Percentiles rank a stretch among this genome's conserved stretches.
phyloP scores from a whole-genome alignment of 2,888 invertebrate species.

The Diaprepes abbreviatus region DNA sequence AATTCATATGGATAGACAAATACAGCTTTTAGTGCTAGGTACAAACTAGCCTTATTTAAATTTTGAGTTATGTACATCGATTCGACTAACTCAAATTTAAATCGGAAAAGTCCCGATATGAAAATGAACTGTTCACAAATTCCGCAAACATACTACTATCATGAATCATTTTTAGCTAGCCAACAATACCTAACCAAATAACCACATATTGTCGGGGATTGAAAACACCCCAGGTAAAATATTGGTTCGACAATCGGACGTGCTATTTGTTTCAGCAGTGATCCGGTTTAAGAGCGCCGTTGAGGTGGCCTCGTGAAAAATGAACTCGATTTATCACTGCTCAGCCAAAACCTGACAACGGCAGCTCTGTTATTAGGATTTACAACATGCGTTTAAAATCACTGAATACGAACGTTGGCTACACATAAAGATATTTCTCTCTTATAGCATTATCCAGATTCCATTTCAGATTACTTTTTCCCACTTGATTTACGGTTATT shows the following conservation, averaged over 20 bases:
- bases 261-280: slow-evolving; percentile 32
- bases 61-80: too few relatives aligned
- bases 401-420: slow-evolving; percentile 48
- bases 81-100: too few relatives aligned
- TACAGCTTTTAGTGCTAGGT: too few relatives aligned
- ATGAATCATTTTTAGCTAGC: background rate
- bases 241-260: slow-evolving; percentile 20
- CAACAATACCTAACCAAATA: background rate
- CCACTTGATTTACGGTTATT: slow-evolving; percentile 6
- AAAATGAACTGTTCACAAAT: background rate
- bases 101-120: too few relatives aligned
- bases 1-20: too few relatives aligned
- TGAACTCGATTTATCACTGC: slow-evolving; percentile 58
- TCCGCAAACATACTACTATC: background rate
- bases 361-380: slow-evolving; percentile 52
- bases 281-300: slow-evolving; percentile 24
- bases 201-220: slow-evolving; percentile 5
- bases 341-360: slow-evolving; percentile 53
- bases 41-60: too few relatives aligned
- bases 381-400: slow-evolving; percentile 52
- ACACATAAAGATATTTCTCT: slow-evolving; percentile 48
- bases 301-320: slow-evolving; percentile 53
- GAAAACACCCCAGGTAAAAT: slow-evolving; percentile 26
- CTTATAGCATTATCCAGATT: slow-evolving; percentile 28
- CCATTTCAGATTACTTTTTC: slow-evolving; percentile 15